phyloP scores from a whole-genome alignment of 2,888 invertebrate species.

The Hypomecis atomaria region DNA sequence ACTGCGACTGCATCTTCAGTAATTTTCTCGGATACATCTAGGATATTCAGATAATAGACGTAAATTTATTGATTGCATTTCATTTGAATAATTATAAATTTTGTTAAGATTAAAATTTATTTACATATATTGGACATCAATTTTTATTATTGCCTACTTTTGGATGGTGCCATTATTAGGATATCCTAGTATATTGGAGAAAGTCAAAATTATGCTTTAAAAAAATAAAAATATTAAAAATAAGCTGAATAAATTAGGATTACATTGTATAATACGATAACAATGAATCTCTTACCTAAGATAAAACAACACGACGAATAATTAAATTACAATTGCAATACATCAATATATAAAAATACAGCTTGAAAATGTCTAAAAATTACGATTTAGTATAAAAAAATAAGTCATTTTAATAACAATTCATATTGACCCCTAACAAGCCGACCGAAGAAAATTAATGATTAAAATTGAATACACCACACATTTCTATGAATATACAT shows the following conservation, averaged over 20 bases:
- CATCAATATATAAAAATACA: slow-evolving; percentile 25
- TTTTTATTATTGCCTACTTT: too few relatives aligned
- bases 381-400: slow-evolving; percentile 14
- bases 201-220: slow-evolving; percentile 11
- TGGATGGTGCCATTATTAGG: not conserved
- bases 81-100: too few relatives aligned
- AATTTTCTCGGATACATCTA: slow-evolving; percentile 5
- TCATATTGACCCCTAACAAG: not conserved
- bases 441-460: not conserved
- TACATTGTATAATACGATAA: not conserved
- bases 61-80: too few relatives aligned
- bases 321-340: slow-evolving; percentile 5
- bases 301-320: slow-evolving; percentile 15
- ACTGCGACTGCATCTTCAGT: not conserved
- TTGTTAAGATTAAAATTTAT: too few relatives aligned
- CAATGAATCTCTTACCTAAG: slow-evolving; percentile 9
- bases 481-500: not conserved
- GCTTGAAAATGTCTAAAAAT: slow-evolving; percentile 11
- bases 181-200: not conserved
- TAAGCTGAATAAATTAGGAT: slow-evolving; percentile 2
- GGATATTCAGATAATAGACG: not conserved
- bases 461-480: not conserved
- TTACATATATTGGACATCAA: too few relatives aligned
- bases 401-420: slow-evolving; percentile 7
- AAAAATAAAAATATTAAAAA: not conserved